Evolutionary conservation across 2,113 vertebrate genomes (phyloP), one percentile per base, ranked within the genome.

Genomic region (Sebastes schlegelii): DNA sequence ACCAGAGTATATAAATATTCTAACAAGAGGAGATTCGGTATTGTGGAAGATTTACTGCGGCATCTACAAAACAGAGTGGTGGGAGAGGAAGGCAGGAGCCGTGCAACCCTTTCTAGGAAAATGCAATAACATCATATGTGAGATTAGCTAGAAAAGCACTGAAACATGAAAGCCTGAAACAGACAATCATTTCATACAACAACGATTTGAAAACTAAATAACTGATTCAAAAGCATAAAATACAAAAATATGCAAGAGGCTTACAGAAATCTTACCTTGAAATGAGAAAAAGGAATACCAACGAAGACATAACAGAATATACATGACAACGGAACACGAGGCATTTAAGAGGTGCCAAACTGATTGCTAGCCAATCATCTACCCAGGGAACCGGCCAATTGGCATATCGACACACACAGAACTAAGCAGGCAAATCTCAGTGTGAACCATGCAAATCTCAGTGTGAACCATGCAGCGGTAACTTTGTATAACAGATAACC

Each of bases 321-420:
- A 71, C 62, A 83, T 57, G 1, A 61, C 16, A 83, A 40, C 80
- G 52, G 51, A 64, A 83, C 26, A 73, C 63, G 14, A n/a, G 54
- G 51, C 82, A 79, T 67, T 68, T 60, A 71, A 70, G 67, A 78
- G 17, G 14, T n/a, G 74, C 82, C 77, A 86, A 82, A 66, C 60
- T 57, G 76, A 80, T 6, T 14, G 17, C 51, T 34, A 19, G 77
- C 86, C 77, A 81, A 51, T 79, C 74, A 57, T 51, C 43, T 60
- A 57, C 67, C 10, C 49, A 17, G 9, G 14, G 54, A 86, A 40
- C 10, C 23, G 12, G 77, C 66, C 68, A 84, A 49, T 73, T 42
- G 67, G 34, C 55, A 75, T 13, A 58, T 49, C 40, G 79, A 78
- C 46, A 71, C 55, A 48, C 13, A 7, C 17, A 73, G 45, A 70